These are phyloP conservation scores for Darevskia mixta DNA, from an alignment of 2,797 vertebrate species.

Conservation along the genomic window DNA sequence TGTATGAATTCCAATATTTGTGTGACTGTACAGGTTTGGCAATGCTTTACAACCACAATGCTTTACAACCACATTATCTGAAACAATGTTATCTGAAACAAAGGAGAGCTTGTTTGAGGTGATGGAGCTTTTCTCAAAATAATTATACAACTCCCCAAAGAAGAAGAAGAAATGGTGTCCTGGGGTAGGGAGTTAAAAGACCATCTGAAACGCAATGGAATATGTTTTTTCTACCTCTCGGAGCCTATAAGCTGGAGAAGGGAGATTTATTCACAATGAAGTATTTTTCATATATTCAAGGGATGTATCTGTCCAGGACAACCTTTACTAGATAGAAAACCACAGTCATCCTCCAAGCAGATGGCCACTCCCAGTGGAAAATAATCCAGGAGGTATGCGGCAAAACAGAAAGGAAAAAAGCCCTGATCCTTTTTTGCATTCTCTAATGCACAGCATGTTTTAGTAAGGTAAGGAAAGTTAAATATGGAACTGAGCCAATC, in stretches of 20 bases:
- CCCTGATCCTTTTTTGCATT: conserved; percentile 61
- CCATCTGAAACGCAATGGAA: conserved; percentile 14
- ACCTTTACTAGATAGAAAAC: conserved; percentile 53
- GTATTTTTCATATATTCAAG: conserved; percentile 27
- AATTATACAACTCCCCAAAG: neutral
- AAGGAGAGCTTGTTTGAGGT: conserved; percentile 31
- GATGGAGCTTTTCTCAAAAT: conserved; percentile 30
- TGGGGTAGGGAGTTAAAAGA: conserved; percentile 16
- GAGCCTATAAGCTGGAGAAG: conserved; percentile 21
- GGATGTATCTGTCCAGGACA: conserved; percentile 48
- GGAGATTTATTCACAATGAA: conserved; percentile 37
- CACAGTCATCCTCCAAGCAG: conserved; percentile 61
- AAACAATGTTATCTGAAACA: neutral
- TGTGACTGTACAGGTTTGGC: neutral
- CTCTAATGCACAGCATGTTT: conserved; percentile 62
- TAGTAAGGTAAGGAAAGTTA: conserved; percentile 70
- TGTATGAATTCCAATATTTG: conserved; percentile 3
- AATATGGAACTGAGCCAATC: conserved; percentile 68
- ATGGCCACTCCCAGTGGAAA: conserved; percentile 63
- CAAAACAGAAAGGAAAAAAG: neutral
- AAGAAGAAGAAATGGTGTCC: conserved; percentile 22
- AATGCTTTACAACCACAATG: neutral
- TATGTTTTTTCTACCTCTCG: neutral
- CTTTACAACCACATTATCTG: neutral
- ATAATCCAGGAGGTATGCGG: conserved; percentile 34